Evolutionary conservation across 2,797 vertebrate species (phyloP).

Genomic region (Cyclopterus lumpus): DNA sequence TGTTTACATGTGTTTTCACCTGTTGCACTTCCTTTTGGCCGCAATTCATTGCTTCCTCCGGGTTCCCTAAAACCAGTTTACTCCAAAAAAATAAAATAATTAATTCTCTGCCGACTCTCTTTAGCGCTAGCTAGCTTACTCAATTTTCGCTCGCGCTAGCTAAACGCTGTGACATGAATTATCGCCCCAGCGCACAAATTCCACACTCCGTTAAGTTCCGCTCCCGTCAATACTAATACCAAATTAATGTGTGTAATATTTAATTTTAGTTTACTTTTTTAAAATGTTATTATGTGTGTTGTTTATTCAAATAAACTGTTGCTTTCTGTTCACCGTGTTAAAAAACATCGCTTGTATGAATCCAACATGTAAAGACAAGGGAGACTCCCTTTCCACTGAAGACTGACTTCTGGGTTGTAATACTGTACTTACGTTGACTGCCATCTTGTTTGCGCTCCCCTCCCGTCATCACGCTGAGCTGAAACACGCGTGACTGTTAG

Average conservation of each 20-base stretch:
- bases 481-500: slow-evolving; percentile 43
- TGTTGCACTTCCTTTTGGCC: background rate
- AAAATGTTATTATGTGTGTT: too few species aligned
- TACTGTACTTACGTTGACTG: slow-evolving; percentile 13
- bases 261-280: background rate
- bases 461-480: slow-evolving; percentile 40
- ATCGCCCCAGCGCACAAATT: background rate
- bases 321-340: background rate
- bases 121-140: background rate
- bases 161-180: background rate
- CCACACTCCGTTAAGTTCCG: background rate
- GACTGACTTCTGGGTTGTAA: slow-evolving; percentile 9
- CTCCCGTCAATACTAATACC: background rate
- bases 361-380: slow-evolving; percentile 12
- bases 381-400: background rate
- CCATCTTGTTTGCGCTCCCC: slow-evolving; percentile 34
- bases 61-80: background rate
- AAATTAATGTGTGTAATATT: background rate
- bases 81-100: too few species aligned
- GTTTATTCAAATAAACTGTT: background rate
- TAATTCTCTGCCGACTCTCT: background rate
- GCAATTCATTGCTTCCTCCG: background rate
- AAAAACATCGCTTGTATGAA: background rate
- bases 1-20: background rate
- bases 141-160: background rate